These are phyloP conservation scores for Eurystomus glaucurus DNA, from an alignment of 2,797 vertebrate species.

Conservation along the genomic window DNA sequence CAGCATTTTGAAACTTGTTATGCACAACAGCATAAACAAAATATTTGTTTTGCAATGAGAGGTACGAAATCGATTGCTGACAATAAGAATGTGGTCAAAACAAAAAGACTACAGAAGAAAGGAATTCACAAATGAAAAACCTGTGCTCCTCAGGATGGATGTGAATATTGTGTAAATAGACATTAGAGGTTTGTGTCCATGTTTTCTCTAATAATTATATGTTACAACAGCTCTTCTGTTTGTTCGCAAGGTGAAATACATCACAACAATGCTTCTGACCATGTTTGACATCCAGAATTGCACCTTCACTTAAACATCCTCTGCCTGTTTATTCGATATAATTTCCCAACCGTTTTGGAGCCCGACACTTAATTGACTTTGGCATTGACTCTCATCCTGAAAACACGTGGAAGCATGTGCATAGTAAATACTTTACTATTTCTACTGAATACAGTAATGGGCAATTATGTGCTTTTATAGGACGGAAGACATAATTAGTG, in stretches of 20 bases:
- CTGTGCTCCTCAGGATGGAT: slow-evolving; percentile 6
- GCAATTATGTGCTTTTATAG: slow-evolving; percentile 29
- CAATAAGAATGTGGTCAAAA: slow-evolving; percentile 61
- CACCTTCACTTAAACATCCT: slow-evolving; percentile 66
- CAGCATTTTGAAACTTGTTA: slow-evolving; percentile 7
- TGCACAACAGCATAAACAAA: slow-evolving; percentile 10
- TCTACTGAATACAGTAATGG: slow-evolving; percentile 8
- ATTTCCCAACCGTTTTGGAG: slow-evolving; percentile 61
- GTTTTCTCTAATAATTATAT: slow-evolving; percentile 57
- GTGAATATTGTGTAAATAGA: slow-evolving; percentile 62
- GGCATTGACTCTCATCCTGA: slow-evolving; percentile 31
- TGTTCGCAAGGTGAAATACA: slow-evolving; percentile 39
- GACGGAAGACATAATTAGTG: slow-evolving; percentile 26
- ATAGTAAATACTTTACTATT: slow-evolving; percentile 53
- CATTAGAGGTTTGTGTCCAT: slow-evolving; percentile 57
- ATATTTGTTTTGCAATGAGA: slow-evolving; percentile 47
- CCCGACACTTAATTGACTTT: slow-evolving; percentile 42
- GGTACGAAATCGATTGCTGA: background rate
- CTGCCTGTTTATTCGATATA: slow-evolving; percentile 45
- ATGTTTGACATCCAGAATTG: slow-evolving; percentile 33
- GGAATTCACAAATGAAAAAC: slow-evolving; percentile 71
- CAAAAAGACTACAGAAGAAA: slow-evolving; percentile 61
- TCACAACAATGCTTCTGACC: slow-evolving; percentile 45
- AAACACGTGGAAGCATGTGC: slow-evolving; percentile 52
- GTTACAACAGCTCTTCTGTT: slow-evolving; percentile 36